Evolutionary conservation across 2,113 vertebrate genomes (phyloP), one percentile per base, ranked within the genome.

Genomic region (Scolopax mira): DNA sequence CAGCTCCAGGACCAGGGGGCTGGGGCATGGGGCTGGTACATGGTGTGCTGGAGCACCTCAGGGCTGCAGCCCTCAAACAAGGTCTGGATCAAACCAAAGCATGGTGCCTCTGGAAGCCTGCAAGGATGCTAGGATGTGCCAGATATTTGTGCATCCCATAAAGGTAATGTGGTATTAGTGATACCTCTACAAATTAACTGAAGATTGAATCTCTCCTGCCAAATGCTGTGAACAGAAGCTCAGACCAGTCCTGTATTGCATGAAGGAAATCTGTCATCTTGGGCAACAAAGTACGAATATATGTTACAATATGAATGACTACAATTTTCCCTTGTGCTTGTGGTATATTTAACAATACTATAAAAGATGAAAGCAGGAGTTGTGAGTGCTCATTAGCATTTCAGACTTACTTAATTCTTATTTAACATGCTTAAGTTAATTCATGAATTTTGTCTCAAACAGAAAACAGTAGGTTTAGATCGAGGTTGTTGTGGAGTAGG

Each of bases 371-470:
- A 82, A 71, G 62, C 33, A 9, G 57, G 33, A 78, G 52, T 49
- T 91, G 44, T 12, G 31, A 87, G 58, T 18, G 16, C 81, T 94
- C 71, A 51, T 93, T 90, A 89, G 81, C 73, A 65, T 55, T 88
- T 88, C 35, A 79, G 58, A 77, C 90, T 82, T 55, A 73, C 35
- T 91, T 96, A 67, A 92, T 73, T 74, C 52, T 87, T 88, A 57
- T 55, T 94, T 88, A 44, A 52, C 44, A 65, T 39, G 87, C 74
- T 73, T 73, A 69, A 61, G 49, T 60, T 75, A 73, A 91, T 66
- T 79, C 17, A 33, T 23, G 1, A 46, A 33, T 89, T 94, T 85
- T 62, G 6, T 55, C 74, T 82, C 37, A 81, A 91, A 82, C 17
- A 37, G 64, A 86, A 83, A 90, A 79, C 6, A 30, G 9, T 51